Conservation (phyloP, 2,888 invertebrate genomes). For the Spodoptera exigua region DNA sequence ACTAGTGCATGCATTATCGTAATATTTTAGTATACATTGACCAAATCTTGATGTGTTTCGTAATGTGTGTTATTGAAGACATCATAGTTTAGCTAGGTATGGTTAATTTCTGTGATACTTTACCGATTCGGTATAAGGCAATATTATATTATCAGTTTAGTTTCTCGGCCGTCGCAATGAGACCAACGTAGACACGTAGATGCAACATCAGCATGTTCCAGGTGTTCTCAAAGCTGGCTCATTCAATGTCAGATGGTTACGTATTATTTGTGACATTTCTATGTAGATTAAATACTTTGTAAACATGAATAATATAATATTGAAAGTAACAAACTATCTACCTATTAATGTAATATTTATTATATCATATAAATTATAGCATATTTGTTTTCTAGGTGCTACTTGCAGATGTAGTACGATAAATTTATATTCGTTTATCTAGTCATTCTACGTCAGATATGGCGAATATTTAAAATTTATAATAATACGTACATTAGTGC, state of each 20-base stretch:
- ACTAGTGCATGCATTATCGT: constrained; percentile 58
- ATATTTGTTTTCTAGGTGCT: constrained; percentile 54
- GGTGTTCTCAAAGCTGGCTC: constrained; percentile 38
- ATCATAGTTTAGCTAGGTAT: constrained; percentile 87
- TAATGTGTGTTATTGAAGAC: constrained; percentile 76
- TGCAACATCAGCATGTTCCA: constrained; percentile 38
- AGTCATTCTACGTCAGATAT: constrained; percentile 53
- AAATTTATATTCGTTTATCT: constrained; percentile 54
- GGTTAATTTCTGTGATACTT: constrained; percentile 89
- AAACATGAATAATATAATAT: constrained; percentile 53
- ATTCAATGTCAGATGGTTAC: constrained; percentile 44
- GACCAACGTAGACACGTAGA: constrained; percentile 39
- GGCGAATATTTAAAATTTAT: constrained; percentile 44
- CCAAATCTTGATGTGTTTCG: constrained; percentile 79
- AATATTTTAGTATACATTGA: constrained; percentile 69
- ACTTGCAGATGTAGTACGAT: constrained; percentile 46
- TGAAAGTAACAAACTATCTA: constrained; percentile 57
- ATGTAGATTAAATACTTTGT: constrained; percentile 53
- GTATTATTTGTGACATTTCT: constrained; percentile 52
- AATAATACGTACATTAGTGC: constrained; percentile 41
- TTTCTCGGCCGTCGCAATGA: constrained; percentile 60
- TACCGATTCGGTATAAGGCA: constrained; percentile 87
- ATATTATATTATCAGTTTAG: constrained; percentile 77
- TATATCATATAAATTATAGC: constrained; percentile 60
- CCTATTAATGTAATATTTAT: constrained; percentile 55